Percentiles rank a stretch among this genome's conserved stretches.
phyloP scores from a whole-genome alignment of 2,888 invertebrate genomes.

The Trilocha varians region DNA sequence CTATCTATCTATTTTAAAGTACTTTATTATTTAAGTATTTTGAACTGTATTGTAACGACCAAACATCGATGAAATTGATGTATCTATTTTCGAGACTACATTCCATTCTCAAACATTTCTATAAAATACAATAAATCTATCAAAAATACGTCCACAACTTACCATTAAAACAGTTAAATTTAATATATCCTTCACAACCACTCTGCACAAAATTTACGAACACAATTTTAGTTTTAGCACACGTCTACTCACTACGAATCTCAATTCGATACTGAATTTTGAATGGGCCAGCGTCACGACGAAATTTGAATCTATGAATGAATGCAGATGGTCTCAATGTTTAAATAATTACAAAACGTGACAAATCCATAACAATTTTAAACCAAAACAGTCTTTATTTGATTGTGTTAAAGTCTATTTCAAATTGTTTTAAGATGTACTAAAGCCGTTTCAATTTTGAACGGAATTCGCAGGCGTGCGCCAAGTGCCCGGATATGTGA shows the following conservation, averaged over 20 bases:
- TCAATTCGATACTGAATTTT: conserved; percentile 1
- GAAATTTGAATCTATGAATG: conserved; percentile 21
- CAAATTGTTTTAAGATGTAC: fast-evolving
- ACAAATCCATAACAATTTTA: conserved; percentile 1
- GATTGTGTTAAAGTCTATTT: fast-evolving
- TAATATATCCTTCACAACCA: conserved; percentile 4
- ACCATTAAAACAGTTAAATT: neutral
- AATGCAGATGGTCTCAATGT: conserved; percentile 24
- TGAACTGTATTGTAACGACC: too few relatives aligned
- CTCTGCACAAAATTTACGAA: conserved; percentile 11
- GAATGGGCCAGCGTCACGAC: conserved; percentile 3
- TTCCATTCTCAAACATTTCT: too few relatives aligned
- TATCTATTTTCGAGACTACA: too few relatives aligned
- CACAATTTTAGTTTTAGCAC: neutral
- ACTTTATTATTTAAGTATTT: too few relatives aligned
- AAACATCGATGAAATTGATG: too few relatives aligned
- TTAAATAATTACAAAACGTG: conserved; percentile 5
- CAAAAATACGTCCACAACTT: too few relatives aligned
- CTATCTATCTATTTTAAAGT: too few relatives aligned
- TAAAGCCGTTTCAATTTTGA: neutral
- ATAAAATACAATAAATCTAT: too few relatives aligned
- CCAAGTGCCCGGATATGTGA: neutral
- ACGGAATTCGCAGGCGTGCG: neutral
- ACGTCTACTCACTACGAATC: neutral
- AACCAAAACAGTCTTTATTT: conserved; percentile 6